These are phyloP conservation scores for Aethina tumida DNA, from an alignment of 1,140 invertebrate species.

Conservation along the genomic window DNA sequence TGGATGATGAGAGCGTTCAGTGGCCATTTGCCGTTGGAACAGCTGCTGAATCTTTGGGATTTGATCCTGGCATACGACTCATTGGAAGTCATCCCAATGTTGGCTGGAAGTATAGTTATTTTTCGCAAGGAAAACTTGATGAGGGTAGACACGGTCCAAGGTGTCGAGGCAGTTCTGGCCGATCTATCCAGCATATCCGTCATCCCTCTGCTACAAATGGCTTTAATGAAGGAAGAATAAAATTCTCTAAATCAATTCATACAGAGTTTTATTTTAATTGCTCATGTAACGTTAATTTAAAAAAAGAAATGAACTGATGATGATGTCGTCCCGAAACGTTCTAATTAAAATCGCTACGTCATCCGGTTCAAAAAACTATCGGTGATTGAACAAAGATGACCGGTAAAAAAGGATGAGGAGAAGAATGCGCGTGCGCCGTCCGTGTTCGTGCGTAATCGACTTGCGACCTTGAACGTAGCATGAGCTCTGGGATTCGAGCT, in stretches of 20 bases:
- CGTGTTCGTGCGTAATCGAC: not conserved
- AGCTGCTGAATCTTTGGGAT: conserved; percentile 87
- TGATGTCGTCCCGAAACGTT: no score
- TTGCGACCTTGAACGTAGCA: no score
- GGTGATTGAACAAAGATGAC: not conserved
- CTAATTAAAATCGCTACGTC: no score
- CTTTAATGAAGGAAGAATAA: conserved; percentile 49
- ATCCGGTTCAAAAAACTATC: no score
- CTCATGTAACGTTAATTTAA: no score
- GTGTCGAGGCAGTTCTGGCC: conserved; percentile 80
- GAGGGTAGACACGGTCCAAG: conserved; percentile 74
- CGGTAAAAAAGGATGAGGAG: not conserved
- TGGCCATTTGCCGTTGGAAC: conserved; percentile 84
- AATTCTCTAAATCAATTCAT: no score
- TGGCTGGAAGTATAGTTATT: conserved; percentile 83
- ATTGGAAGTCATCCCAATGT: conserved; percentile 74
- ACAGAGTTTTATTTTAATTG: no score
- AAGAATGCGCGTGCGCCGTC: not conserved
- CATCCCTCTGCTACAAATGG: conserved; percentile 69
- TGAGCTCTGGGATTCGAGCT: not conserved
- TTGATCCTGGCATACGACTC: conserved; percentile 82
- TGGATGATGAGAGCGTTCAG: conserved; percentile 94
- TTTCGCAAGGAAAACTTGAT: conserved; percentile 88
- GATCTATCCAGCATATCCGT: conserved; percentile 85
- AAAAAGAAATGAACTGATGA: no score